Evolutionary conservation across 2,797 vertebrate genomes (phyloP), one percentile per base, ranked within the genome.

Genomic region (Pseudomugil gertrudae): DNA sequence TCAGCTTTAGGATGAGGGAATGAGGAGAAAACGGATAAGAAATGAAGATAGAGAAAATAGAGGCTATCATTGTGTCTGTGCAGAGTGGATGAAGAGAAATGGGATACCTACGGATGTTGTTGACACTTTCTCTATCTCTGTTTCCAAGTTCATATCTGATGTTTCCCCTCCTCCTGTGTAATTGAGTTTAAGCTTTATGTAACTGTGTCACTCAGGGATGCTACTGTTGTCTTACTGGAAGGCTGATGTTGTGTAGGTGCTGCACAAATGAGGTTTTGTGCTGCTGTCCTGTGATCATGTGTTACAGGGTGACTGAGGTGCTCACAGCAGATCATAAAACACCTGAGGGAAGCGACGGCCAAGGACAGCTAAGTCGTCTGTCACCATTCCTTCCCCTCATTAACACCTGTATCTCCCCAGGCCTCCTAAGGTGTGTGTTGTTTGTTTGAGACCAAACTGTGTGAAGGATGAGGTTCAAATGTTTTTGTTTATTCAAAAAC

Each of bases 321-420:
- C 78, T 92, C 38, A 26, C 72, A 69, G 68, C 70, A 19, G 69
- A 78, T 36, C 58, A 68, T 19, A 69, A 71, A 79, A 66, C 76
- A 72, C 63, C 76, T 3, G 80, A 86, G 87, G 89, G 53, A 81
- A 90, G n/a, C 64, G 78, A 77, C 17, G 7, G 62, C 73, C 83
- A 5, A 52, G 63, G 69, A 76, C 90, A 29, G 68, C 76, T 15
- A n/a, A 21, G 50, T 68, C 35, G 23, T 68, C 79, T 90, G 68
- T 78, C 84, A 35, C 58, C 79, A 21, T 88, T 94, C 81, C 84
- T 93, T 77, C 64, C 84, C 29, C 82, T 95, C 51, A 91, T 96
- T 57, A 94, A 95, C 87, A 92, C 95, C 45, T 90, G 91, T 0
- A 91, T 95, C 40, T 86, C 88, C 14, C 86, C 93, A 1, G 62